Evolutionary conservation across 2,797 vertebrate species (phyloP).

Genomic region (Falco berigora): DNA sequence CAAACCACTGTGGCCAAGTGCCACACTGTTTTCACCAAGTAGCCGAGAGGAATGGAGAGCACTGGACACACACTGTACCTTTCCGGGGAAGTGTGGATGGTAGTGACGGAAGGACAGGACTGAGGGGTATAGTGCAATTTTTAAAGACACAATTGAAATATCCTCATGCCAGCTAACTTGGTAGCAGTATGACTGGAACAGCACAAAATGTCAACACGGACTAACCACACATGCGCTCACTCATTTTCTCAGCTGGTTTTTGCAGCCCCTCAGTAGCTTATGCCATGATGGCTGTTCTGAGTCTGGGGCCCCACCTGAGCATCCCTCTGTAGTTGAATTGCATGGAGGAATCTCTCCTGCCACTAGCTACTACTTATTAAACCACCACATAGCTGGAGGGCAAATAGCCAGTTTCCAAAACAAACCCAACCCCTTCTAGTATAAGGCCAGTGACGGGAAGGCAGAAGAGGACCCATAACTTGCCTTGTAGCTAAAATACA

Average conservation of each 20-base stretch:
- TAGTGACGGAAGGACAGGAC: background rate
- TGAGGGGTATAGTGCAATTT: background rate
- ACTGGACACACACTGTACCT: fast-evolving
- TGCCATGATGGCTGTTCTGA: background rate
- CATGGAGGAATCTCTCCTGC: background rate
- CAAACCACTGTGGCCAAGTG: background rate
- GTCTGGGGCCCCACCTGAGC: background rate
- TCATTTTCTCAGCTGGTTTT: background rate
- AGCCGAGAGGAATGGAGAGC: background rate
- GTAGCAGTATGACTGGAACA: background rate
- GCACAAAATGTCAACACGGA: background rate
- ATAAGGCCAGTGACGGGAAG: background rate
- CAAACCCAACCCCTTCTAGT: background rate
- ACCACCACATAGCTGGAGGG: background rate
- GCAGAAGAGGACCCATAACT: background rate
- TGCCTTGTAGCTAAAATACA: background rate
- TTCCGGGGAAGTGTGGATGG: background rate
- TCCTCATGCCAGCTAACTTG: background rate
- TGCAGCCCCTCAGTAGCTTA: background rate
- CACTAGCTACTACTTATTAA: background rate
- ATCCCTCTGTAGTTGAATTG: background rate
- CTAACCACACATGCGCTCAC: fast-evolving
- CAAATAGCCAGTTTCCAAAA: background rate
- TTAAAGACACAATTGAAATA: background rate
- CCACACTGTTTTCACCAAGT: background rate